These are phyloP conservation scores for Scaptomyza flava DNA, from an alignment of 2,888 invertebrate genomes.

Conservation along the genomic window DNA sequence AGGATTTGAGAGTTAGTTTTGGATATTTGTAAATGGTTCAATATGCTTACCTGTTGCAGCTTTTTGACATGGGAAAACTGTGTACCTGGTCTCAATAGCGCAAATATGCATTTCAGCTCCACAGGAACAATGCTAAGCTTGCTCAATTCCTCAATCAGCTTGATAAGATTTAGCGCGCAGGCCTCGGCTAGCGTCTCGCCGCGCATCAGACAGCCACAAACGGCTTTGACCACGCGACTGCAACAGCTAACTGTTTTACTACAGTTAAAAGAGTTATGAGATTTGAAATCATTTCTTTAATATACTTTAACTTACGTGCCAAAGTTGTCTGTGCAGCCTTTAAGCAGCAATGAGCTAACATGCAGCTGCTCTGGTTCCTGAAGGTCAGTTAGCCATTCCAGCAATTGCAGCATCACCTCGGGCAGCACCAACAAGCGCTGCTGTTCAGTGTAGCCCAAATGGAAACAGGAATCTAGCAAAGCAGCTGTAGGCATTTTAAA, in stretches of 20 bases:
- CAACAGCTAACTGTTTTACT: constrained; percentile 86
- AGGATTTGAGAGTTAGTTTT: not conserved
- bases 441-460: constrained; percentile 84
- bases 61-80: constrained; percentile 82
- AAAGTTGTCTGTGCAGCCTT: constrained; percentile 85
- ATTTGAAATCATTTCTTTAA: too few species aligned
- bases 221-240: constrained; percentile 85
- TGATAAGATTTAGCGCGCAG: constrained; percentile 85
- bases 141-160: constrained; percentile 86
- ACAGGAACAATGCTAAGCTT: constrained; percentile 86
- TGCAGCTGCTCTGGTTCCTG: constrained; percentile 83
- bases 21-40: not conserved
- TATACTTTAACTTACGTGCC: constrained; percentile 75
- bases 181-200: constrained; percentile 83
- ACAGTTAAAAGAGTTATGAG: constrained; percentile 46
- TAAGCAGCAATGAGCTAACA: constrained; percentile 82
- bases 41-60: constrained; percentile 78
- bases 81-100: constrained; percentile 79
- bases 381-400: constrained; percentile 86
- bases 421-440: constrained; percentile 81
- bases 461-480: constrained; percentile 85
- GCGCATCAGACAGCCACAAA: constrained; percentile 84
- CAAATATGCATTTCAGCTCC: constrained; percentile 86
- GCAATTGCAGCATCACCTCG: constrained; percentile 85
- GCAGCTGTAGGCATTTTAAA: constrained; percentile 84